Base-by-base conservation (phyloP, 2,113 vertebrate genomes). In the Chaetura pelagica region DNA sequence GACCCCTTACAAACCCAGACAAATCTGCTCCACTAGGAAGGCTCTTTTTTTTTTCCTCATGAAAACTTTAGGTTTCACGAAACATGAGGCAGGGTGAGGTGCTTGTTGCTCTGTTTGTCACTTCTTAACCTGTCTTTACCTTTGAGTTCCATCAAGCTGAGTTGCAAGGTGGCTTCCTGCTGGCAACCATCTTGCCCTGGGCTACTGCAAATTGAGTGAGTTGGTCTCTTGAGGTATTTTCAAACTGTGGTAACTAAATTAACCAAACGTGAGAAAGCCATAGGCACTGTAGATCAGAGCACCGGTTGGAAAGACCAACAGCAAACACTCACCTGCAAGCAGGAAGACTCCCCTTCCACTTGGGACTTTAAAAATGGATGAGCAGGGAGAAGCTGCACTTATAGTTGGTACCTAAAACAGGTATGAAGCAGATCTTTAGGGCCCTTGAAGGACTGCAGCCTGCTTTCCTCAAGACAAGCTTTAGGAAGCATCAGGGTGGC, bases 201-300 rank as follows among this genome's bases (percentile, higher is more conserved):
- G 96, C 88, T 83, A 54, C 29, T 80, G 82, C 75, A 85, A 42
- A 87, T 83, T 64, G 58, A 95, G 54, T 5, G 44, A 91, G 82
- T n/a, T 52, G 8, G 23, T 87, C 88, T 76, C 91, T 30, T 63
- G 62, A 94, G 71, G 35, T 62, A 46, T 66, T 88, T 94, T 85
- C 86, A 17, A 35, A 26, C 35, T 22, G 24, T 6, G 22, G 71
- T 69, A 87, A 85, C 71, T 88, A 82, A 87, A 91, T 91, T 61
- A 94, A 57, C 40, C 71, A 73, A n/a, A n/a, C n/a, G 40, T 57
- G 49, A 62, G 62, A 94, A 61, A 84, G 35, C 51, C 30, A 9
- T 51, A 79, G 63, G 52, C 4, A 4, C 40, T 54, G 38, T 44
- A 64, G 49, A 84, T 95, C 77, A 82, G 38, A 95, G 64, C 15